These are phyloP conservation scores for Gorilla gorilla DNA, from an alignment of 2,113 vertebrate genomes.

Conservation along the genomic window DNA sequence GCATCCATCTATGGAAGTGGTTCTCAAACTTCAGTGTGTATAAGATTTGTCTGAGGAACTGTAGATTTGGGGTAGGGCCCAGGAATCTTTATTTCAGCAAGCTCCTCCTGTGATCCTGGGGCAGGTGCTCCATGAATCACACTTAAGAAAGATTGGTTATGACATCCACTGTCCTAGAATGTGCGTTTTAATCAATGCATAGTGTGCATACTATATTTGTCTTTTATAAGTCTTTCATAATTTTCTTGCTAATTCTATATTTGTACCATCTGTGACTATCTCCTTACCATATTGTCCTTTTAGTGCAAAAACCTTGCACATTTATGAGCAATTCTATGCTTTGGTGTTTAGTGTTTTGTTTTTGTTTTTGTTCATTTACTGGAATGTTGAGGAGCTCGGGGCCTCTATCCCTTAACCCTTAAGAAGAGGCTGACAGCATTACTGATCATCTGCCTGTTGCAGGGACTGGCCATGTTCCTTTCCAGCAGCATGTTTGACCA, in stretches of 20 bases:
- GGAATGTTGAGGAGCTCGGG: not conserved
- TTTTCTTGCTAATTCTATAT: not conserved
- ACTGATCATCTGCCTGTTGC: not conserved
- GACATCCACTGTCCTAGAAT: not conserved
- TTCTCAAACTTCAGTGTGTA: not conserved
- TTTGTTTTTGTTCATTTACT: slow-evolving; percentile 5
- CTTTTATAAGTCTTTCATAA: not conserved
- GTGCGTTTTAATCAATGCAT: not conserved
- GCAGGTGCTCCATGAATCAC: not conserved
- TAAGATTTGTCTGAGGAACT: not conserved
- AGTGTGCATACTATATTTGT: not conserved
- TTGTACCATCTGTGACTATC: not conserved
- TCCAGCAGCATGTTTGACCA: not conserved
- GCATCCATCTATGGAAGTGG: not conserved
- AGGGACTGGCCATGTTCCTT: not conserved
- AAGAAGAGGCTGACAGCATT: not conserved
- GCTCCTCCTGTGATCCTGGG: not conserved
- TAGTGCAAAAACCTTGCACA: not conserved
- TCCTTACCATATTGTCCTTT: not conserved
- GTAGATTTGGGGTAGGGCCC: not conserved
- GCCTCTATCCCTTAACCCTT: not conserved
- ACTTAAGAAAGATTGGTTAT: not conserved
- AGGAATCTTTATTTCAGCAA: not conserved
- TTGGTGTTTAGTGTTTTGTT: not conserved
- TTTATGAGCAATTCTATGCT: not conserved